Conservation (phyloP, 2,113 vertebrate species). For the Vulpes vulpes region DNA sequence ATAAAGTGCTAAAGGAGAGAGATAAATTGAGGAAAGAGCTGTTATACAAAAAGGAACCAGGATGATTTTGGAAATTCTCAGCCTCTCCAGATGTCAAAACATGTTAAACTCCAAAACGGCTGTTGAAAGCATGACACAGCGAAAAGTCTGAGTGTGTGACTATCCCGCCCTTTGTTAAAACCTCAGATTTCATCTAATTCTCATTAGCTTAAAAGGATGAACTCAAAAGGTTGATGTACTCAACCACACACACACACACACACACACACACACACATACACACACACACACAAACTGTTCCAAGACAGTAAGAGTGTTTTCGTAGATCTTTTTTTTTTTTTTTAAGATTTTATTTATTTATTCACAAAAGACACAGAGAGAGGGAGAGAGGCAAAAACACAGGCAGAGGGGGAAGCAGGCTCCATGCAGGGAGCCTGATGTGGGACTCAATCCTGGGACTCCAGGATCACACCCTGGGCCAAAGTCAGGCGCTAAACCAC, state of each 20-base stretch:
- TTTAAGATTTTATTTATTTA: no score
- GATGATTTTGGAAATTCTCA: neutral
- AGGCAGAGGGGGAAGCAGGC: no score
- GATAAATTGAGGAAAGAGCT: neutral
- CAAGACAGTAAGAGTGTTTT: neutral
- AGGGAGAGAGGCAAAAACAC: no score
- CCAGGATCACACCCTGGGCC: no score
- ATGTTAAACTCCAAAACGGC: neutral
- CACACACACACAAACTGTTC: neutral
- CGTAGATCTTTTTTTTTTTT: neutral
- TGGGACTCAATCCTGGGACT: no score
- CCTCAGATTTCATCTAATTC: neutral
- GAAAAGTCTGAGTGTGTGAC: neutral
- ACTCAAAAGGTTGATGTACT: neutral
- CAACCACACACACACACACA: neutral
- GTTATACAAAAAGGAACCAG: neutral
- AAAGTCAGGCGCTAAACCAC: no score
- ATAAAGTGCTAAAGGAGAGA: neutral
- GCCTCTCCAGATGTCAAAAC: constrained; percentile 17
- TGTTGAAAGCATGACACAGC: neutral
- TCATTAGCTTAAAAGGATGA: neutral
- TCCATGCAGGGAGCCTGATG: no score
- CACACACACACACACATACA: neutral
- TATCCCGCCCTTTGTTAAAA: neutral
- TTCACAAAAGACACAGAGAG: no score